A percentile compares a stretch with the other conserved stretches of the same genome.
These are phyloP conservation scores for Parazoanthus darwini DNA, from an alignment of 92 coral and sea anemone genomes.

Conservation along the genomic window DNA sequence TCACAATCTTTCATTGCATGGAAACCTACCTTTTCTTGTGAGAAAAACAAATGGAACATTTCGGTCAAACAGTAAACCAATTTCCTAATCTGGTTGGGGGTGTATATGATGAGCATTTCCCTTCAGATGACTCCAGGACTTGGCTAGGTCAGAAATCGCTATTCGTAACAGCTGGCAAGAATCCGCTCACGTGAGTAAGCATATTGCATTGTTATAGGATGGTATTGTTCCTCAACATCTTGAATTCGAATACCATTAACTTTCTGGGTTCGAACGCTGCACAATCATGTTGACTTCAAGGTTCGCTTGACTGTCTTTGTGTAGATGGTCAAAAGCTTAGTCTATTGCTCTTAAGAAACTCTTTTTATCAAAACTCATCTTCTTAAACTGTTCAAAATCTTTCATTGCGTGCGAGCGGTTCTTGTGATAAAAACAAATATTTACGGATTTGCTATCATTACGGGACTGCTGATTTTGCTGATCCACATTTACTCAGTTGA, in stretches of 20 bases:
- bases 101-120: too few relatives aligned
- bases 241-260: slow-evolving; percentile 34
- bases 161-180: not conserved
- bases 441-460: not conserved
- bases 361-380: not conserved
- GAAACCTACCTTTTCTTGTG: not conserved
- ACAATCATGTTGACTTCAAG: not conserved
- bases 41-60: slow-evolving; percentile 1
- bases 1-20: not conserved
- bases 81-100: not conserved
- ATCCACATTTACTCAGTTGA: too few relatives aligned
- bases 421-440: not conserved
- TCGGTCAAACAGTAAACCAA: not conserved
- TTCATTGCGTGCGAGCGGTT: not conserved
- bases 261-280: not conserved
- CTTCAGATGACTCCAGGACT: too few relatives aligned
- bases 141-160: not conserved
- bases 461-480: not conserved
- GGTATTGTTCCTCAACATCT: slow-evolving; percentile 37
- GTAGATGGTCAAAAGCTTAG: not conserved
- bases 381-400: not conserved
- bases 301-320: too few relatives aligned
- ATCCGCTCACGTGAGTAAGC: not conserved
- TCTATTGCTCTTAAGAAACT: not conserved
- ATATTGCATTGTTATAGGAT: not conserved